Conservation (phyloP, 2,113 vertebrate species). For the Camelus dromedarius region DNA sequence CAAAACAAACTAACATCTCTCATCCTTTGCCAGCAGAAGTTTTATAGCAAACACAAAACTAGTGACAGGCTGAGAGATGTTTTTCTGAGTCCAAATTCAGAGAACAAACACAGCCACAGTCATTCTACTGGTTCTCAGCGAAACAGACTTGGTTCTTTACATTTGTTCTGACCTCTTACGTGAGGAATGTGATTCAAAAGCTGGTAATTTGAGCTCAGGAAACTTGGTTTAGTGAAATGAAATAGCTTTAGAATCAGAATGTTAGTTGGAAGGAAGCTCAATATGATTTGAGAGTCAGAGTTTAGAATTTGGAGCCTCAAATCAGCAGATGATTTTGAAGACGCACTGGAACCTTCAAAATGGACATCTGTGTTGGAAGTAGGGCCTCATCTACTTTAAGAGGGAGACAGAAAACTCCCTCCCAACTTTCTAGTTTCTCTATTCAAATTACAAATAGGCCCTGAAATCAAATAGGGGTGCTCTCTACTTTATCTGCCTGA, state of each 20-base stretch:
- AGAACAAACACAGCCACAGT: not conserved
- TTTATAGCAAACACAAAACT: slow-evolving; percentile 56
- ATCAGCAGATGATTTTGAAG: slow-evolving; percentile 31
- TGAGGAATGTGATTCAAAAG: not conserved
- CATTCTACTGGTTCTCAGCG: not conserved
- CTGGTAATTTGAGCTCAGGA: not conserved
- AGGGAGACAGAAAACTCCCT: not conserved
- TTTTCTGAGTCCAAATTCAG: not conserved
- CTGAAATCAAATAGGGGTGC: not conserved
- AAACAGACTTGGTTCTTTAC: not conserved
- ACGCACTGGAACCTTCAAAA: not conserved
- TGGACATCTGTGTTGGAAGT: not conserved
- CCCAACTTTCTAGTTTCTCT: not conserved
- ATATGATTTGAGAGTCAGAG: slow-evolving; percentile 23
- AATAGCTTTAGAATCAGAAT: slow-evolving; percentile 1
- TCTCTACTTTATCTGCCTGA: not conserved
- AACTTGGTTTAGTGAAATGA: not conserved
- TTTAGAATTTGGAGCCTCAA: slow-evolving; percentile 12
- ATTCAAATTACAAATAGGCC: not conserved
- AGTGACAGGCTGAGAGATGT: slow-evolving; percentile 12
- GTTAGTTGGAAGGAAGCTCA: not conserved
- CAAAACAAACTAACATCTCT: slow-evolving; percentile 58
- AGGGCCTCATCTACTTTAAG: not conserved
- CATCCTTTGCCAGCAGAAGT: slow-evolving; percentile 58
- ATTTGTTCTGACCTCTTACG: slow-evolving; percentile 25